Percentiles rank a stretch among this genome's conserved stretches.
phyloP scores from a whole-genome alignment of 2,113 vertebrate genomes.

The Struthidea cinerea region DNA sequence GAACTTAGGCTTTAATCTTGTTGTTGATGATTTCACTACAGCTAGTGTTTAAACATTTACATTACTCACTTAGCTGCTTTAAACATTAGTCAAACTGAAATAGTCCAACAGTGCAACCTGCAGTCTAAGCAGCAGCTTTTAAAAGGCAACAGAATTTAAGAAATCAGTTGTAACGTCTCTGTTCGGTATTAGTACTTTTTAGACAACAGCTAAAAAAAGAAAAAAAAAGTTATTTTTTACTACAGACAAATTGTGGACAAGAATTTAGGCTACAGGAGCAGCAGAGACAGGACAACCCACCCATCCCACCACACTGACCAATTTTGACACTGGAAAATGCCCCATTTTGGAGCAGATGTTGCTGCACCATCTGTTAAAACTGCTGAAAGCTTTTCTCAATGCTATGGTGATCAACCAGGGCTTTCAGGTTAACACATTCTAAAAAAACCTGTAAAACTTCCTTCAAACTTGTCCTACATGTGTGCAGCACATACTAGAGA shows the following conservation, averaged over 20 bases:
- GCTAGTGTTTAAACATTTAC: neutral
- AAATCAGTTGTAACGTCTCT: neutral
- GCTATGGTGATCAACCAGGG: neutral
- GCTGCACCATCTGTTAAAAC: neutral
- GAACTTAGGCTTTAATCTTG: neutral
- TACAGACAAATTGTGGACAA: neutral
- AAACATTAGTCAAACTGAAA: neutral
- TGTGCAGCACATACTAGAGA: neutral
- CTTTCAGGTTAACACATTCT: neutral
- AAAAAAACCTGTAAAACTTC: neutral
- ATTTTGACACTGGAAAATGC: neutral
- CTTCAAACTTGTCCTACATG: neutral
- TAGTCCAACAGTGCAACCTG: neutral
- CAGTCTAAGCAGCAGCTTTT: neutral
- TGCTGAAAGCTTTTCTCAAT: neutral
- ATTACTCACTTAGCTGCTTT: neutral
- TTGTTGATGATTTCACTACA: neutral
- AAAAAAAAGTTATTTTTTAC: neutral
- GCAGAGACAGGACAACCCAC: neutral
- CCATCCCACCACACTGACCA: neutral
- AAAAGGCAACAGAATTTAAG: neutral
- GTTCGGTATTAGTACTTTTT: accelerated
- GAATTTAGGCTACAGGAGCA: neutral
- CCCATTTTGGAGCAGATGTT: neutral
- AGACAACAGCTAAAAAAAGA: neutral